These are phyloP conservation scores for Ophioderma brevispina DNA, from an alignment of 35 echinoderm and acorn worm species.

Conservation along the genomic window DNA sequence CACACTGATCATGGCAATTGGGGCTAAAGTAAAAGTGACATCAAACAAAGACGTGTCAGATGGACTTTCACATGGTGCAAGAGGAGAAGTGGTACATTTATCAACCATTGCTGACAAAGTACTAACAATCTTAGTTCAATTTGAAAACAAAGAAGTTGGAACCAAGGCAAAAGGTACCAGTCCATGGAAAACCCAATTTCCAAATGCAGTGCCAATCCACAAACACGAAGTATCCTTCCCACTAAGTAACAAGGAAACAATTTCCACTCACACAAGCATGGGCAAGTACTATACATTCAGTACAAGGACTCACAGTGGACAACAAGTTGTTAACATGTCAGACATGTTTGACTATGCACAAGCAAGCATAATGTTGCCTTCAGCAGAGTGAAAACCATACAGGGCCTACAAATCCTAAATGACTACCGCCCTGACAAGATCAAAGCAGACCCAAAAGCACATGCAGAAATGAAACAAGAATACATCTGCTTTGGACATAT, in stretches of 20 bases:
- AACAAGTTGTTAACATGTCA: conserved; percentile 25
- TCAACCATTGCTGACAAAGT: conserved; percentile 10
- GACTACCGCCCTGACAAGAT: not conserved
- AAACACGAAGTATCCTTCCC: not conserved
- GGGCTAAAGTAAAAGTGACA: conserved; percentile 61
- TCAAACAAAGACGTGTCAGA: conserved; percentile 78
- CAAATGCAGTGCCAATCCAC: not conserved
- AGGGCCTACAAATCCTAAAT: conserved; percentile 26
- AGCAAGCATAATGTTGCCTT: conserved; percentile 52
- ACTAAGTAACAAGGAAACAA: not conserved
- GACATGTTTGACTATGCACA: conserved; percentile 27
- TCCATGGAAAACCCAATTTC: not conserved
- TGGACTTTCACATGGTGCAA: conserved; percentile 70
- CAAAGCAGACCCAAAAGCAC: not conserved
- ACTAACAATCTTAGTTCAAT: conserved; percentile 39
- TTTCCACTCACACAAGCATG: conserved; percentile 44
- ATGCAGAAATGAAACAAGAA: not conserved
- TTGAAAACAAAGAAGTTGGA: conserved; percentile 53
- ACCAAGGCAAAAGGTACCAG: not conserved
- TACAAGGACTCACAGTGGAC: conserved; percentile 55
- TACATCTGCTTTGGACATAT: not conserved
- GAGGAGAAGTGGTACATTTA: conserved; percentile 30
- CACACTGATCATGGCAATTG: conserved; percentile 23
- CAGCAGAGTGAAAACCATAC: conserved; percentile 31
- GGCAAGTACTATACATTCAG: conserved; percentile 33